A percentile compares a stretch with the other conserved stretches of the same genome.
These are phyloP conservation scores for Anabacerthia variegaticeps DNA, from an alignment of 2,797 vertebrate species.

Conservation along the genomic window DNA sequence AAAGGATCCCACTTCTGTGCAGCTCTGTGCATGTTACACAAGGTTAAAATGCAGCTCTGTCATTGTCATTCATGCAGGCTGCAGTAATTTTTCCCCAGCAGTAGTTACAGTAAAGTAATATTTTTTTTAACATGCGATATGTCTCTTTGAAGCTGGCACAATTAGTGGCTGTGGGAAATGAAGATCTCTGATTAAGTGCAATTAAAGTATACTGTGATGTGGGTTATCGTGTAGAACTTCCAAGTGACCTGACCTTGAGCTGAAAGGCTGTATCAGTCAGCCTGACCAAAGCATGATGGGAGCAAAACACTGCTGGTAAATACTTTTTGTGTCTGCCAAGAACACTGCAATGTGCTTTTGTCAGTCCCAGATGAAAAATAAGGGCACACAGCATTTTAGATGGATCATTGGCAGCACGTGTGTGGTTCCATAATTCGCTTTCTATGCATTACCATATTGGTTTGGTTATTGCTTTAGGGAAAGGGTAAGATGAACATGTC, in stretches of 20 bases:
- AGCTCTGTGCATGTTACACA: background rate
- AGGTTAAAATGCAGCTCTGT: conserved; percentile 46
- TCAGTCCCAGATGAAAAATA: conserved; percentile 20
- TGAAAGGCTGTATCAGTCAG: background rate
- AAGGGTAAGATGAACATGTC: background rate
- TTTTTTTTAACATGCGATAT: background rate
- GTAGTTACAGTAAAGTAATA: conserved; percentile 20
- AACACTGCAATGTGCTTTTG: background rate
- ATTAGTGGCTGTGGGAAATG: background rate
- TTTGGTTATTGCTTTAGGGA: background rate
- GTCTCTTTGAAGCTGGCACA: conserved; percentile 11
- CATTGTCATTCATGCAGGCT: conserved; percentile 46
- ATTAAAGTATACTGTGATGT: background rate
- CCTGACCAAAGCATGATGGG: background rate
- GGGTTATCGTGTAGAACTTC: background rate
- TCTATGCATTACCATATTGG: background rate
- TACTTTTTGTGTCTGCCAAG: background rate
- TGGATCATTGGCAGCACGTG: background rate
- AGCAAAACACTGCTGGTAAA: conserved; percentile 19
- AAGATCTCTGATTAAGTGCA: conserved; percentile 29
- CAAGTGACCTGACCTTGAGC: conserved; percentile 15
- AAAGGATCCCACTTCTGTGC: conserved; percentile 46
- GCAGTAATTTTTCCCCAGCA: conserved; percentile 46
- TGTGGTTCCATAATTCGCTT: background rate
- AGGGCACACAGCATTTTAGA: background rate